Conservation (phyloP, 2,888 invertebrate genomes). For the Coelinius sp. region DNA sequence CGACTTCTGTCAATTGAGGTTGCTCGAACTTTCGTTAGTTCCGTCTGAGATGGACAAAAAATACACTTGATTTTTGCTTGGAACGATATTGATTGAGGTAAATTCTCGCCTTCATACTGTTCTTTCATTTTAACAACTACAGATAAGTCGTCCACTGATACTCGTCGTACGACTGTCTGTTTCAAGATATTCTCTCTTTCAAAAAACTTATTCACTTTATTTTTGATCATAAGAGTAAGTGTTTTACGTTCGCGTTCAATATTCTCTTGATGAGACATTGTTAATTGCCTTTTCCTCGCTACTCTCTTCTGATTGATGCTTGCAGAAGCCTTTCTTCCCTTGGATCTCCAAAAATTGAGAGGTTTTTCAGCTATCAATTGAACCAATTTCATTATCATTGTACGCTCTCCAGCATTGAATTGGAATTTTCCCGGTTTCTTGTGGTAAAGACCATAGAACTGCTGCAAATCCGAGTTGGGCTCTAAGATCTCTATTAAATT, state of each 20-base stretch:
- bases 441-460: slow-evolving; percentile 22
- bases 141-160: slow-evolving; percentile 15
- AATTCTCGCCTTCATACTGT: slow-evolving; percentile 22
- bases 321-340: neutral
- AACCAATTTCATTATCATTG: slow-evolving; percentile 6
- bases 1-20: too few relatives aligned
- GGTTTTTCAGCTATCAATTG: slow-evolving; percentile 2
- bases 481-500: slow-evolving; percentile 28
- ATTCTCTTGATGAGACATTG: slow-evolving; percentile 14
- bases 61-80: neutral
- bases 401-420: slow-evolving; percentile 30
- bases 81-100: slow-evolving; percentile 11
- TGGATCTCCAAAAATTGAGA: slow-evolving; percentile 18
- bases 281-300: neutral
- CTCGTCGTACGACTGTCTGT: slow-evolving; percentile 8
- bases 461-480: slow-evolving; percentile 32
- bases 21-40: slow-evolving; percentile 13
- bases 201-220: slow-evolving; percentile 23
- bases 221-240: slow-evolving; percentile 11
- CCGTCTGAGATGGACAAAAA: slow-evolving; percentile 2
- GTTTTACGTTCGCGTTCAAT: slow-evolving; percentile 26
- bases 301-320: neutral
- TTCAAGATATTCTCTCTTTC: slow-evolving; percentile 17
- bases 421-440: slow-evolving; percentile 31
- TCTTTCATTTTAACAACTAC: slow-evolving; percentile 4